Base-by-base conservation (phyloP, 2,113 vertebrate species). In the Ellobius talpinus region DNA sequence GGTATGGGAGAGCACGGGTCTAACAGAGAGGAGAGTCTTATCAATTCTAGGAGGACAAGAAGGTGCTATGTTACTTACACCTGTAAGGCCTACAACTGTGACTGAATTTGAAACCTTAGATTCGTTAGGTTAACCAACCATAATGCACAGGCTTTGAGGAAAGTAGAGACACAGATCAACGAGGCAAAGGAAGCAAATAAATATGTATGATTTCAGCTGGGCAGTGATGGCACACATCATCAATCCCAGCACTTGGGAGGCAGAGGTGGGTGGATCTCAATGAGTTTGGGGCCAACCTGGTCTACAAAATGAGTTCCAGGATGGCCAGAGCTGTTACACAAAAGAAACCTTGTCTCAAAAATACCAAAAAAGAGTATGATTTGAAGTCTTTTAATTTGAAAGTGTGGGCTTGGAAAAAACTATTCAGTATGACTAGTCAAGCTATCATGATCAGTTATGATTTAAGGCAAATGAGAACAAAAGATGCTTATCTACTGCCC, bases 381-480 rank as follows among this genome's bases (percentile, higher is more conserved):
- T 94, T 21, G 4, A 90, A 78, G 55, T 72, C 87, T 36, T 96
- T 42, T 23, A 87, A 96, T 87, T 55, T 91, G 47, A 63, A 84
- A 91, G 74, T 33, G 65, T 95, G 45, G n/a, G 91, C 63, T 96
- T 89, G 47, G 55, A 66, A 95, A 96, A 96, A 97, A 95, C 50
- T 16, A 90, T 78, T 97, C 68, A 94, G 36, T 7, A 84, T 86
- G 16, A 90, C 29, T 87, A n/a, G 52, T 89, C 6, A 84, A 91
- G 39, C 24, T 73, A 91, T 63, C 47, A 74, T 21, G 61, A 95
- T 94, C 58, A 76, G 68, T 91, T 93, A 70, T 76, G 93, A 96
- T 85, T 93, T 76, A 96, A 96, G 76, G 66, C 24, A 96, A 96
- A 95, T 85, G 73, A 87, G 50, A 94, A 93, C 47, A 95, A 91